Base-by-base conservation (phyloP, 2,888 invertebrate genomes). In the Oscheius sp. region DNA sequence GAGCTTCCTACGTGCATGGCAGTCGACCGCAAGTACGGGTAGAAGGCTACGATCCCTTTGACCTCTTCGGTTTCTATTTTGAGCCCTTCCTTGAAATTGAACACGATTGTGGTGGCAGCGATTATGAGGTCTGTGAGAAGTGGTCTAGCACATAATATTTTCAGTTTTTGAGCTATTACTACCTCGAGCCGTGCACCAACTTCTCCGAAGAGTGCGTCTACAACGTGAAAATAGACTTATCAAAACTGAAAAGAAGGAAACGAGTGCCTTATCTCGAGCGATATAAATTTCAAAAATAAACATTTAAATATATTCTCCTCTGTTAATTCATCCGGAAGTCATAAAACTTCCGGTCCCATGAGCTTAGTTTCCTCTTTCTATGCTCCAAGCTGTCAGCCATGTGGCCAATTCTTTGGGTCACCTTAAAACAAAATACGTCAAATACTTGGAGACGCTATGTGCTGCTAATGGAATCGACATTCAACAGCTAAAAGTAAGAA, bases 391-490 rank as follows among this genome's bases (percentile, higher is more conserved):
- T 9, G 72, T 59, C 9, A 42, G 60, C n/a, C 81, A 82, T 60
- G 81, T 84, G 9, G 81, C 82, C 21, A 80, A 77, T 57, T 80
- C 82, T 9, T 37, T 83, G n/a, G 74, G 80, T 0, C 79, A 82
- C 68, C 66, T 86, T 9, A 86, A 86, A 70, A 78, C 84, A 3
- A 82, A 83, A 37, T 86, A 86, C 68, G 81, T 85, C 65, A 85
- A 86, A 59, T 86, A 86, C 66, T 72, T 86, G 33, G 86, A 86
- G 74, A 76, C 80, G 32, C 63, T 86, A 10, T 86, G 86, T 57
- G 62, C 76, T 47, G 82, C 86, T n/a, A 86, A 86, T 77, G 85
- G 85, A 29, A 85, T 86, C 65, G 85, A 86, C 48, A 81, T 86
- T n/a, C 76, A 78, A 2, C 78, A 76, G 5, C 74, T 86, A 47